Percentiles rank a stretch among this genome's conserved stretches.
Conservation (phyloP, 1,140 invertebrate species). For the Cephus cinctus region DNA sequence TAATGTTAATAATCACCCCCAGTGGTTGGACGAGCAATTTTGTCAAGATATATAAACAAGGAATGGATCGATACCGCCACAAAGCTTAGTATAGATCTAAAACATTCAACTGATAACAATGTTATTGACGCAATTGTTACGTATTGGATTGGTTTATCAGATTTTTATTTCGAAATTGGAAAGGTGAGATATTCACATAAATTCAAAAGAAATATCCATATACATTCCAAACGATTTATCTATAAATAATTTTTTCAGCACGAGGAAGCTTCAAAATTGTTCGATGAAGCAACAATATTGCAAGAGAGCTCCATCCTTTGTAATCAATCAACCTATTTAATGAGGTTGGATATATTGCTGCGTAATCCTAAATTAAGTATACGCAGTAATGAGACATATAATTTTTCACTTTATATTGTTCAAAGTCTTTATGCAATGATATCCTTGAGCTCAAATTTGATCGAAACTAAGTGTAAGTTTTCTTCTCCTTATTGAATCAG, state of each 20-base stretch:
- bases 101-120: slow-evolving; percentile 23
- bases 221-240: neutral
- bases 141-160: slow-evolving; percentile 42
- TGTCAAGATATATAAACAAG: slow-evolving; percentile 31
- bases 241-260: slow-evolving; percentile 18
- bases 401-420: slow-evolving; percentile 32
- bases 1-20: neutral
- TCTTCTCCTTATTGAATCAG: neutral
- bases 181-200: slow-evolving; percentile 25
- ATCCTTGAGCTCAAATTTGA: slow-evolving; percentile 23
- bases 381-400: slow-evolving; percentile 27
- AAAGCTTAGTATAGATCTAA: slow-evolving; percentile 18
- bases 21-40: neutral
- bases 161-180: slow-evolving; percentile 42
- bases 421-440: slow-evolving; percentile 29
- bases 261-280: slow-evolving; percentile 31
- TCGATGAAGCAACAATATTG: slow-evolving; percentile 30
- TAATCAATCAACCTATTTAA: slow-evolving; percentile 27
- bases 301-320: slow-evolving; percentile 20
- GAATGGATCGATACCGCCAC: slow-evolving; percentile 38
- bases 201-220: slow-evolving; percentile 4
- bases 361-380: slow-evolving; percentile 30
- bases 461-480: slow-evolving; percentile 24
- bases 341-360: slow-evolving; percentile 28
- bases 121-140: slow-evolving; percentile 24